Conservation (phyloP, 2,888 invertebrate genomes). For the Pardosa pseudoannulata region DNA sequence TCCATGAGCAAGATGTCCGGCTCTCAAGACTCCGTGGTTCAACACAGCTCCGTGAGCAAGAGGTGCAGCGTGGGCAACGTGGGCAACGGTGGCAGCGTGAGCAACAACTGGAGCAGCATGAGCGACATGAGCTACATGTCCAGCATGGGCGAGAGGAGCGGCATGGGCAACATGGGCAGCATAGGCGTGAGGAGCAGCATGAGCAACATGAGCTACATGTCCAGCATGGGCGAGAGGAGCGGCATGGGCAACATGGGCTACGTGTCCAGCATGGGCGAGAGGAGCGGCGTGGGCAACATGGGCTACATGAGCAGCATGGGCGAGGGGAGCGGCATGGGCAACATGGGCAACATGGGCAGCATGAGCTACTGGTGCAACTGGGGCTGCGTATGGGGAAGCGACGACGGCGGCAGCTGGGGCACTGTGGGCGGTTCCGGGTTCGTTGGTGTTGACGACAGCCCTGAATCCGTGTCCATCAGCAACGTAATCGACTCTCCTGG, state of each 20-base stretch:
- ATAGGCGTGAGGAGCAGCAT: slow-evolving; percentile 23
- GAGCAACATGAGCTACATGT: slow-evolving; percentile 16
- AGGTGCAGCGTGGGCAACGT: background rate
- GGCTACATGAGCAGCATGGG: background rate
- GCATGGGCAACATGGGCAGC: slow-evolving; percentile 25
- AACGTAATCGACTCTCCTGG: slow-evolving; percentile 67
- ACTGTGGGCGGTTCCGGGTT: slow-evolving; percentile 30
- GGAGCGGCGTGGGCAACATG: too few relatives aligned
- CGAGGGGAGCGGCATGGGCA: slow-evolving; percentile 13
- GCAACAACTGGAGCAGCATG: background rate
- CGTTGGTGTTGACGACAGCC: slow-evolving; percentile 58
- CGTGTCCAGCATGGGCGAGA: slow-evolving; percentile 8
- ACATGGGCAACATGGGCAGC: slow-evolving; percentile 32
- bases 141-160: slow-evolving; percentile 25
- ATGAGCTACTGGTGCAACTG: slow-evolving; percentile 19
- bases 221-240: background rate
- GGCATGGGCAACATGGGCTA: slow-evolving; percentile 13
- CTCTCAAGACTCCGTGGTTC: background rate
- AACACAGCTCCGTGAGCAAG: slow-evolving; percentile 5
- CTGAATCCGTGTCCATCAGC: slow-evolving; percentile 64
- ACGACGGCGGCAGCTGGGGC: slow-evolving; percentile 34
- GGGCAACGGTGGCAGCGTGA: slow-evolving; percentile 21
- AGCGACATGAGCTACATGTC: slow-evolving; percentile 10
- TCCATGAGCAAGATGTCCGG: slow-evolving; percentile 8
- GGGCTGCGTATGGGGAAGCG: slow-evolving; percentile 28